These are phyloP conservation scores for Microcebus lehilahytsara DNA, from an alignment of 2,113 vertebrate species.

Conservation along the genomic window DNA sequence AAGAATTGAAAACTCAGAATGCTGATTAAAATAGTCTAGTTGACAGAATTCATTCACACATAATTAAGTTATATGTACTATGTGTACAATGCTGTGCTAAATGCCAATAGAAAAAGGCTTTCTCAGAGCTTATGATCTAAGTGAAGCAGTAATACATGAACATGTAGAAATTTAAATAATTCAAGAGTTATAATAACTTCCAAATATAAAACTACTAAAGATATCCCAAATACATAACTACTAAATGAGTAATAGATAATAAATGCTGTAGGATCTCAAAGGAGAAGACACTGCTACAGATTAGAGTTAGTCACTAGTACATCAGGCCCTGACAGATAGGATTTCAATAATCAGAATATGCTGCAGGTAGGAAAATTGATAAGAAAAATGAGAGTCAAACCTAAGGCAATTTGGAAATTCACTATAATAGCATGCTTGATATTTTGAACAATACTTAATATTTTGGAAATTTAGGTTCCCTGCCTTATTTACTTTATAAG, in stretches of 20 bases:
- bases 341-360: conserved; percentile 53
- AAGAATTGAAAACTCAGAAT: neutral
- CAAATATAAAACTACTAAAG: conserved; percentile 48
- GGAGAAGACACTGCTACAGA: neutral
- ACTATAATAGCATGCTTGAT: neutral
- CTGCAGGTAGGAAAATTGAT: neutral
- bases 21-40: neutral
- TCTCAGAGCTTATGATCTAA: neutral
- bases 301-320: neutral
- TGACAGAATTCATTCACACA: conserved; percentile 24
- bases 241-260: neutral
- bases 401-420: conserved; percentile 28
- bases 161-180: conserved; percentile 40
- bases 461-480: neutral
- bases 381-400: conserved; percentile 23
- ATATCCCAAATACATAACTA: conserved; percentile 1
- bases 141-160: neutral
- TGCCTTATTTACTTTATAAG: conserved; percentile 38
- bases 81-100: neutral
- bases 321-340: conserved; percentile 1
- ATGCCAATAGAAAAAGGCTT: neutral
- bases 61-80: neutral
- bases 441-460: conserved; percentile 33
- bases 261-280: conserved; percentile 35
- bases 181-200: conserved; percentile 2